Evolutionary conservation across 2,888 invertebrate genomes (phyloP), one percentile per base, ranked within the genome.

Genomic region (Barypeithes pellucidus): DNA sequence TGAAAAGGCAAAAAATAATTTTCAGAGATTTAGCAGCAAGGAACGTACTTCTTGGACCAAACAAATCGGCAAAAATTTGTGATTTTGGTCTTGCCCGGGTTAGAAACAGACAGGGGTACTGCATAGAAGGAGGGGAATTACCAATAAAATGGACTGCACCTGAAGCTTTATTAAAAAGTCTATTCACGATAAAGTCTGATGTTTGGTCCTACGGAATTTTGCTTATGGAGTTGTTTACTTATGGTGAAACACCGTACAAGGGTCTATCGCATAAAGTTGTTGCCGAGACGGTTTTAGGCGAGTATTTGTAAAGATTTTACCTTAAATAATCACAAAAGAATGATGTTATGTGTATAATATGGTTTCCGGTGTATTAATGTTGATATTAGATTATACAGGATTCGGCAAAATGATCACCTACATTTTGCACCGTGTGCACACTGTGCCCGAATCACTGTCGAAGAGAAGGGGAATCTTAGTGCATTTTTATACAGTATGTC

Each of bases 61-160:
- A 88, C 77, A 88, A 89, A 73, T 82, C 86, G 41, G 89, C 89
- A 36, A 90, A 90, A 85, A 90, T 92, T 60, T 91, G 97, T 86
- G 99, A 99, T 88, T 99, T 99, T 86, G 99, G 99, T 63, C 89
- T 99, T 77, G 98, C 99, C 5, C 90, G 98, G 78, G 95, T 98
- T 60, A 97, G 99, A 80, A 97, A 98, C 86, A 98, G 98, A 85
- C 97, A 98, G 85, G 98, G 98, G 84, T 98, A 98, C 84, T 97
- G 96, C 1, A 94, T 95, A 80, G 96, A 96, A 85, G 96, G 97
- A 14, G 96, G 98, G 0, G 90, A 98, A 76, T 99, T 99, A 88
- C 99, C 99, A 0, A 98, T 99, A 8, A 98, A 98, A 85, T 98
- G 98, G 98, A 98, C 98, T 1, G 96, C 98, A 0, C 97, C 98